These are phyloP conservation scores for rabbit (Oryctolagus cuniculus) DNA, from an alignment of 2,113 vertebrate genomes.

Conservation along the genomic window mOryCun1.1 NC_091443.1:27155001-27155500, in stretches of 20 bases:
- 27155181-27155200: not conserved
- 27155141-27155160: not conserved
- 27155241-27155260: too few relatives aligned
- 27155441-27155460: not conserved
- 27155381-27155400: not conserved
- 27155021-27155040: not conserved
- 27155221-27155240: not conserved
- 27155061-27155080: not conserved
- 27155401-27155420: not conserved
- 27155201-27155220: not conserved
- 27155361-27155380: not conserved
- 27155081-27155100: not conserved
- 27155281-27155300: not conserved
- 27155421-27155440: not conserved
- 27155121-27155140: not conserved
- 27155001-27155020: not conserved
- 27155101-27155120: not conserved
- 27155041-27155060: not conserved
- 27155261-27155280: too few relatives aligned
- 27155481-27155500: too few relatives aligned
- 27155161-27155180: not conserved
- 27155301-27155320: conserved; percentile 14
- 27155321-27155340: not conserved
- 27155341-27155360: not conserved
- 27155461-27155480: not conserved